Evolutionary conservation across 2,888 invertebrate species (phyloP), one percentile per base, ranked within the genome.

Genomic region (Spisula solida): DNA sequence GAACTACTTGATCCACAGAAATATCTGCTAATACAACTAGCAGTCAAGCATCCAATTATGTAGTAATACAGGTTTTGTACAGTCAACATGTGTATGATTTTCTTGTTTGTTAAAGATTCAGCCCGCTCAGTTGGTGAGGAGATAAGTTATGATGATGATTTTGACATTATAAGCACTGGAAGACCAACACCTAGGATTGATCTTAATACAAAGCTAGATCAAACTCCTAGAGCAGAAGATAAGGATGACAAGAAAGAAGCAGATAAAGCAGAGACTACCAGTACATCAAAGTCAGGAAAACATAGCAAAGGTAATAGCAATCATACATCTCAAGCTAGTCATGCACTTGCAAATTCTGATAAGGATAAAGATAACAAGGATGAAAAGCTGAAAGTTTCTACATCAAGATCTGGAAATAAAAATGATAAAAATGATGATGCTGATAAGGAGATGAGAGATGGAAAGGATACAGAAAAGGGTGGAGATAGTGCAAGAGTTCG

Each of bases 71-170:
- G 29, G 34, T 41, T 34, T 78, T 31, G 20, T 78, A 31, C 6
- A 34, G 5, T 78, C 34, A 78, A 41, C 20, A 34, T 78, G 34
- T 78, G 78, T 78, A 78, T 16, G 4, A 47, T 78, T 78, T 34
- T 78, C 78, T 78, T 66, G 60, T 66, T 66, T 25, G 60, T 66
- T 66, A 47, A 86, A 90, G 90, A 90, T 85, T 90, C 90, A 48
- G 90, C 90, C 14, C 84, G 90, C 16, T 85, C 90, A 20, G 90
- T 92, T 34, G 87, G 82, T 29, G 92, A 92, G 78, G 90, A 92
- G 51, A 89, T 90, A 41, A 79, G 85, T 5, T 70, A 51, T 34
- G 88, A 91, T 82, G 90, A 91, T 51, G 91, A 91, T 88, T 41
- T 79, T 81, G 91, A 91, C 70, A 91, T 91, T 41, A 78, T 91